A percentile compares a stretch with the other conserved stretches of the same genome.
phyloP scores from a whole-genome alignment of 92 coral and sea anemone species.

The Actinernus sp. region DNA sequence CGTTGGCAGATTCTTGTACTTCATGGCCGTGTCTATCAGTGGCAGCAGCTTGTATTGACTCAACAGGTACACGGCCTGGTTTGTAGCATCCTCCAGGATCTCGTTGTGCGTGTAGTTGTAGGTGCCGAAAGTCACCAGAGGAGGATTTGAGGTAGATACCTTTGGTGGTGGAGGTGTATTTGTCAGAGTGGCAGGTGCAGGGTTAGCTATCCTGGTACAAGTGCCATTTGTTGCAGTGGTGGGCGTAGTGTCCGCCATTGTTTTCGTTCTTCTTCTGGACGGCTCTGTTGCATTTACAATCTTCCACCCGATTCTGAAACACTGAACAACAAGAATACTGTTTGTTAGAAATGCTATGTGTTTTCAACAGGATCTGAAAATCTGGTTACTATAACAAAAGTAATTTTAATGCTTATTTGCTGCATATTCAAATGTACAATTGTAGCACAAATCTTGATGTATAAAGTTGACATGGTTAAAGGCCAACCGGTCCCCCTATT shows the following conservation, averaged over 20 bases:
- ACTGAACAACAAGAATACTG: too few species aligned
- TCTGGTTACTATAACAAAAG: too few species aligned
- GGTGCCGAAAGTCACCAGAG: constrained; percentile 47
- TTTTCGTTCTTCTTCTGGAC: background rate
- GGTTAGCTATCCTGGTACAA: background rate
- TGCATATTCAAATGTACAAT: too few species aligned
- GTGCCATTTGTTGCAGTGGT: constrained; percentile 2
- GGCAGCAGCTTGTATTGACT: constrained; percentile 28
- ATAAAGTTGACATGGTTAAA: too few species aligned
- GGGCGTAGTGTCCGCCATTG: background rate
- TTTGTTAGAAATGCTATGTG: too few species aligned
- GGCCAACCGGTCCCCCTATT: too few species aligned
- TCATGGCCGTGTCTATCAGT: constrained; percentile 69
- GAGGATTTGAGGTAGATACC: constrained; percentile 4
- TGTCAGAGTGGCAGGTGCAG: background rate
- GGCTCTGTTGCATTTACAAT: background rate
- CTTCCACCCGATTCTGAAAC: background rate
- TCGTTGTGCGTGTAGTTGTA: constrained; percentile 58
- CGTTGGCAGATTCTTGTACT: constrained; percentile 52
- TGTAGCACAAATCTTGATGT: too few species aligned
- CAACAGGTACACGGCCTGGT: constrained; percentile 62
- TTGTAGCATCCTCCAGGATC: constrained; percentile 57
- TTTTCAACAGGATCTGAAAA: too few species aligned
- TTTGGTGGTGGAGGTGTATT: background rate
- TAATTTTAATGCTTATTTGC: too few species aligned